Percentiles rank a stretch among this genome's conserved stretches.
These are phyloP conservation scores for Anguilla marmorata DNA, from an alignment of 2,797 vertebrate species.

Conservation along the genomic window DNA sequence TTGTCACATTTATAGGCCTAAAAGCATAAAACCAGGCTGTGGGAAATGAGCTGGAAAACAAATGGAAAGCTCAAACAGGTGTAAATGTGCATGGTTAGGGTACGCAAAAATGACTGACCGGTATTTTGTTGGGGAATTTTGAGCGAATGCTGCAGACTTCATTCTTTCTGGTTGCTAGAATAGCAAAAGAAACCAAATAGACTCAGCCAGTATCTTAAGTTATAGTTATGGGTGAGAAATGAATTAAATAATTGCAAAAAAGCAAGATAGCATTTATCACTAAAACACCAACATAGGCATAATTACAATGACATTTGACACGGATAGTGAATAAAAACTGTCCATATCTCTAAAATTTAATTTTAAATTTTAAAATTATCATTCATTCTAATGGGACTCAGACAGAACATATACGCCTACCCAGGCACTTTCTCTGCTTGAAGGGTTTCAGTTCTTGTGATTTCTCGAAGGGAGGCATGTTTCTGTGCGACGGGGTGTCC, in stretches of 20 bases:
- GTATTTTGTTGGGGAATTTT: constrained; percentile 81
- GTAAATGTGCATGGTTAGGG: neutral
- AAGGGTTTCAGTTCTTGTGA: constrained; percentile 78
- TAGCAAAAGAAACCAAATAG: neutral
- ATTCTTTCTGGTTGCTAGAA: constrained; percentile 75
- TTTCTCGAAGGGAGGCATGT: constrained; percentile 78
- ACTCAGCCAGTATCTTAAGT: neutral
- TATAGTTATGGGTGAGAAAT: neutral
- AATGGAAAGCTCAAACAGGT: neutral
- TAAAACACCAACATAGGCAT: neutral
- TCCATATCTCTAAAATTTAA: no score
- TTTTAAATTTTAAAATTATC: no score
- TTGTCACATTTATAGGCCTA: neutral
- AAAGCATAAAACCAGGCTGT: neutral
- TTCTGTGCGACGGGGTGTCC: constrained; percentile 41
- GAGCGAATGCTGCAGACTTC: constrained; percentile 76
- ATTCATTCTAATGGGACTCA: no score
- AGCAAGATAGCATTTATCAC: neutral
- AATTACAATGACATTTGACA: neutral
- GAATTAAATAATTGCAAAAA: neutral
- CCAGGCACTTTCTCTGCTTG: constrained; percentile 78
- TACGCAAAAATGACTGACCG: constrained; percentile 60
- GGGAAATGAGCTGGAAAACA: neutral
- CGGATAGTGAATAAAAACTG: neutral
- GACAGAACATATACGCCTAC: constrained; percentile 52